Conservation (phyloP, 2,888 invertebrate genomes). For the Globia sparganii region DNA sequence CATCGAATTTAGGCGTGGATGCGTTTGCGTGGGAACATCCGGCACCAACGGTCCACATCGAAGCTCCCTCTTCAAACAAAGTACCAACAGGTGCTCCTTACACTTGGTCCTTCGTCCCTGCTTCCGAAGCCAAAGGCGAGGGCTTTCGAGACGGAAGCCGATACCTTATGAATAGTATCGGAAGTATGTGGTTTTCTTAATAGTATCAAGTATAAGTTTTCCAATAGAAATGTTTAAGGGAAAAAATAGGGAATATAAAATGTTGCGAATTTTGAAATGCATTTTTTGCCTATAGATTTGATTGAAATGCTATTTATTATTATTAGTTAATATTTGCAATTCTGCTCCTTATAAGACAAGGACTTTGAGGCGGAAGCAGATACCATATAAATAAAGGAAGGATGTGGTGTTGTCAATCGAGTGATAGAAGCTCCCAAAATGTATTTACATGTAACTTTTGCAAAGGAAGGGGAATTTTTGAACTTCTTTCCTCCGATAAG, state of each 20-base stretch:
- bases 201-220: not conserved
- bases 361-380: conserved; percentile 44
- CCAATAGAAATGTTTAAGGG: too few relatives aligned
- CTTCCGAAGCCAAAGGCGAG: conserved; percentile 81
- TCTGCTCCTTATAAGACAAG: conserved; percentile 77
- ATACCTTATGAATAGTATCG: conserved; percentile 68
- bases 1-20: conserved; percentile 69
- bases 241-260: not conserved
- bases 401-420: conserved; percentile 47
- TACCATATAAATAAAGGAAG: conserved; percentile 55
- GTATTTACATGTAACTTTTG: conserved; percentile 8
- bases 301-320: not conserved
- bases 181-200: conserved; percentile 79
- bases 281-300: not conserved
- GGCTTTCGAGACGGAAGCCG: conserved; percentile 65
- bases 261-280: not conserved
- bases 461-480: not conserved
- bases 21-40: conserved; percentile 86
- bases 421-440: conserved; percentile 41
- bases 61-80: conserved; percentile 72
- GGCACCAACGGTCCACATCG: conserved; percentile 68
- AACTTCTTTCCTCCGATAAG: not conserved
- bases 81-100: conserved; percentile 78
- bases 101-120: conserved; percentile 79
- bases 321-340: not conserved